phyloP scores from a whole-genome alignment of 2,797 vertebrate genomes.

The Parotocinclus haroldoi region DNA sequence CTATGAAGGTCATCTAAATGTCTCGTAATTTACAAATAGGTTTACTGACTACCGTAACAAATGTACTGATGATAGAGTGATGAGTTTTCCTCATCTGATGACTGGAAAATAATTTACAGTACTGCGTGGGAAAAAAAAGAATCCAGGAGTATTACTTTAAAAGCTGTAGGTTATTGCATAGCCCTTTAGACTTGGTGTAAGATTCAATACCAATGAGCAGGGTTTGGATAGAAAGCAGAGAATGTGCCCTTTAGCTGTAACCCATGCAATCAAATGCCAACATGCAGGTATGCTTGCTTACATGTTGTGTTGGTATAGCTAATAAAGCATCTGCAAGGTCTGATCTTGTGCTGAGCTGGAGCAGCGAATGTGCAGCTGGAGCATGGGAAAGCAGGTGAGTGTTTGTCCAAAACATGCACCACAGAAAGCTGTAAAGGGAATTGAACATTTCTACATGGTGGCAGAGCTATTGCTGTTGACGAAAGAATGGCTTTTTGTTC shows the following conservation, averaged over 20 bases:
- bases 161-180: background rate
- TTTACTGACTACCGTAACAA: no score
- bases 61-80: no score
- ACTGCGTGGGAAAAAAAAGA: no score
- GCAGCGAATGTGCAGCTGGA: constrained; percentile 53
- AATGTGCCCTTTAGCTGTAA: constrained; percentile 29
- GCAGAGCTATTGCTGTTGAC: constrained; percentile 5
- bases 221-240: constrained; percentile 16
- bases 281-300: background rate
- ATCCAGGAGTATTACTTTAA: background rate
- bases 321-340: constrained; percentile 32
- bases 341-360: constrained; percentile 56
- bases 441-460: constrained; percentile 35
- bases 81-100: no score
- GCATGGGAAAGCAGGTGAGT: constrained; percentile 71
- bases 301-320: constrained; percentile 46
- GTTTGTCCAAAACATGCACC: constrained; percentile 71
- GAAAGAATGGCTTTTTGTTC: background rate
- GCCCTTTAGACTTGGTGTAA: constrained; percentile 15
- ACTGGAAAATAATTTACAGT: no score
- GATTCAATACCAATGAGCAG: constrained; percentile 15
- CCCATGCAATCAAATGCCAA: constrained; percentile 23
- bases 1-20: no score
- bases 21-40: no score
- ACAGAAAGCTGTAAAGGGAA: constrained; percentile 59